Evolutionary conservation across 2,113 vertebrate genomes (phyloP).

Genomic region (Ictidomys tridecemlineatus): DNA sequence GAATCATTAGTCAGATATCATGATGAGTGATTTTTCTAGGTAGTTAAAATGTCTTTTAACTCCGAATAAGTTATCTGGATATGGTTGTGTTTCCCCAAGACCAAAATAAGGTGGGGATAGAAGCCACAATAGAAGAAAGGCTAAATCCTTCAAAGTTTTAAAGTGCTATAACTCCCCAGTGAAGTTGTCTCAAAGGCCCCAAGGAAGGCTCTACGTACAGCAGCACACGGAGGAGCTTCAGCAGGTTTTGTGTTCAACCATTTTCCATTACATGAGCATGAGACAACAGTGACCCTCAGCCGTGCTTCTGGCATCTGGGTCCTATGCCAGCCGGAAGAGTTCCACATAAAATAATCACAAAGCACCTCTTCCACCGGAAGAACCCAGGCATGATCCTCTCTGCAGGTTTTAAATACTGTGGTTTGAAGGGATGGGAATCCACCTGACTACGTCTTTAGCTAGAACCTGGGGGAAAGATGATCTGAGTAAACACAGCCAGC

Average conservation of each 20-base stretch:
- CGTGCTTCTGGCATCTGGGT: neutral
- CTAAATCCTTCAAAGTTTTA: neutral
- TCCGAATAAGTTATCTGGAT: neutral
- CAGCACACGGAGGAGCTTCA: neutral
- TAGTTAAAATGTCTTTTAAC: neutral
- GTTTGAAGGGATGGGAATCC: too few species aligned
- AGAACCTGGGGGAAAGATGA: neutral
- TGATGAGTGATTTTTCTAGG: conserved; percentile 18
- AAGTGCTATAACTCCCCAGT: neutral
- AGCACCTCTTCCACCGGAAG: neutral
- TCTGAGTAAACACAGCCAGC: neutral
- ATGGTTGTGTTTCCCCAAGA: neutral
- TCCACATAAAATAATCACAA: neutral
- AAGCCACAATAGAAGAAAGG: neutral
- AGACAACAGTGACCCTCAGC: neutral
- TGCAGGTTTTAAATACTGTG: neutral
- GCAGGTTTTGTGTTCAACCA: neutral
- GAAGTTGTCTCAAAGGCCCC: neutral
- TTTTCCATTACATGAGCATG: neutral
- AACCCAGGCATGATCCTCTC: neutral
- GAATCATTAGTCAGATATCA: neutral
- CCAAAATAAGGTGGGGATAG: neutral
- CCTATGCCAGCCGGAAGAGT: neutral
- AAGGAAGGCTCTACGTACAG: neutral
- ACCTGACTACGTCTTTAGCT: neutral